Evolutionary conservation across 2,113 vertebrate genomes (phyloP), one percentile per base, ranked within the genome.

Genomic region (Hiodon alosoides): DNA sequence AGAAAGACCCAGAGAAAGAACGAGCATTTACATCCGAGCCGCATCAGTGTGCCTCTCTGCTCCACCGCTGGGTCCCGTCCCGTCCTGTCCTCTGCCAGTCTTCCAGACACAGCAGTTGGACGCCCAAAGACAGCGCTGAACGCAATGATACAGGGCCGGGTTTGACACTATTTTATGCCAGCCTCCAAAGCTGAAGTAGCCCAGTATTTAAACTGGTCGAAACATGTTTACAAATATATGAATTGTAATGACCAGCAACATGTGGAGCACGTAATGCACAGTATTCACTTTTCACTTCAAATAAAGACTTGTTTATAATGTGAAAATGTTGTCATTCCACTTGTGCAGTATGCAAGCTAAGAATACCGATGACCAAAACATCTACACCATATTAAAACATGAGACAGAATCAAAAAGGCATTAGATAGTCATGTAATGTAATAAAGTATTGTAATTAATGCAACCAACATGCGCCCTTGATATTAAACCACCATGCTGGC

Each of bases 221-320:
- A 17, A 11, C 5, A 16, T 71, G 74, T 79, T 78, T 70, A 77
- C 65, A 75, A 17, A 54, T 3, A 53, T 73, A 65, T 67, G 54
- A 61, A 75, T 67, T 11, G 5, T 50, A 69, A 79, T n/a, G 65
- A 66, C 17, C 57, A 69, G 52, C 11, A 76, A 73, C 69, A 67
- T 46, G 61, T 59, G 11, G 4, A 1, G 55, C 52, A 13, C 51
- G 55, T 51, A 67, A 65, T 61, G 70, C 65, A 71, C 48, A 62
- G 51, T 47, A 47, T 53, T 74, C 71, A n/a, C 4, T 13, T 69
- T 62, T 10, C 51, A 52, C 4, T 69, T 57, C 13, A 51, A 80
- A 83, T 77, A 79, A 84, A 82, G 47, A 53, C 13, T 47, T 52
- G 58, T 51, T 50, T 69, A 10, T 16, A 68, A 31, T 75, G 60